Percentiles rank a stretch among this genome's conserved stretches.
Conservation (phyloP, 2,797 vertebrate species). For the Hoplostethus atlanticus region DNA sequence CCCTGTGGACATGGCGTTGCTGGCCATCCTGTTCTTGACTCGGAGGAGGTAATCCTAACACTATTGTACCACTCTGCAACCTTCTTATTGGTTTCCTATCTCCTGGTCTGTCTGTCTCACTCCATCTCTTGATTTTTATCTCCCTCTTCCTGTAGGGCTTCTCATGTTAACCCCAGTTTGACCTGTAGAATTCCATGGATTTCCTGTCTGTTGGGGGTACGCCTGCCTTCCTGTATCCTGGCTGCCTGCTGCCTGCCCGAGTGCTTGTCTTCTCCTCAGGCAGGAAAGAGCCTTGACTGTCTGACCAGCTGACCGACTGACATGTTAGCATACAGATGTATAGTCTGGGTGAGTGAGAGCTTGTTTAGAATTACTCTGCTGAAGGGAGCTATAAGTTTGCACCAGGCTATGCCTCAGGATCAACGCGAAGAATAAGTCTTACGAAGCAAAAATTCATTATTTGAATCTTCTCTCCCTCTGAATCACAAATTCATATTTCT, state of each 20-base stretch:
- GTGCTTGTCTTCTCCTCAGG: conserved; percentile 45
- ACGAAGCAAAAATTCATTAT: not conserved
- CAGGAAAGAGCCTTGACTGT: conserved; percentile 52
- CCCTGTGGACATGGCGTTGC: too few species aligned
- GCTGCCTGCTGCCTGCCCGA: conserved; percentile 28
- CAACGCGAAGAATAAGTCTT: conserved; percentile 25
- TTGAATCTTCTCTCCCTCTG: not conserved
- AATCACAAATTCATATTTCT: not conserved
- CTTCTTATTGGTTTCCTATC: not conserved
- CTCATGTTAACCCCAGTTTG: conserved; percentile 59
- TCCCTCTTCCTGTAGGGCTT: conserved; percentile 55
- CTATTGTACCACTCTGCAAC: conserved; percentile 1
- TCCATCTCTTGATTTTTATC: conserved; percentile 49
- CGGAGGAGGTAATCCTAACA: not conserved
- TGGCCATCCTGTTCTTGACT: too few species aligned
- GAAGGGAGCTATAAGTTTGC: conserved; percentile 29
- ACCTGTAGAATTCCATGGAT: conserved; percentile 74
- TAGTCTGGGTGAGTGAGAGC: conserved; percentile 47
- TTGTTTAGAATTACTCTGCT: conserved; percentile 43
- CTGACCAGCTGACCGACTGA: conserved; percentile 62
- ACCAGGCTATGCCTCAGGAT: conserved; percentile 28
- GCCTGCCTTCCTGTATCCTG: conserved; percentile 35
- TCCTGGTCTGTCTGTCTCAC: conserved; percentile 12
- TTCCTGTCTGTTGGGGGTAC: conserved; percentile 71
- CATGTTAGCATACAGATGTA: conserved; percentile 65